These are phyloP conservation scores for Dyspetes luteomarginatus DNA, from an alignment of 2,888 invertebrate species.

Conservation along the genomic window DNA sequence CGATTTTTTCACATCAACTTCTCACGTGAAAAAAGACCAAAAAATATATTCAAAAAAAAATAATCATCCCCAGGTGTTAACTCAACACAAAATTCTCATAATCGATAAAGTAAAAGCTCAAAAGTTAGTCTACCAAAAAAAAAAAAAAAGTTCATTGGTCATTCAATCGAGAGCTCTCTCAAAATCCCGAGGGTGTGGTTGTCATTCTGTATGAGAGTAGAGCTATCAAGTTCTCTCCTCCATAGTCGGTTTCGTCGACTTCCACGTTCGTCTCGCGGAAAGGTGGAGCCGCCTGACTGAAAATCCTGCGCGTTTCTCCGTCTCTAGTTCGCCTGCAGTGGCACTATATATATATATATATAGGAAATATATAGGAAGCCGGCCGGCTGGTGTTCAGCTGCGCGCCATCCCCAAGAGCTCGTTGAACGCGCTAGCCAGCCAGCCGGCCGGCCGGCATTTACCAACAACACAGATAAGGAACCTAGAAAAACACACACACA, in stretches of 20 bases:
- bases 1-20: too few relatives aligned
- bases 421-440: slow-evolving; percentile 67
- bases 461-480: neutral
- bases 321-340: too few relatives aligned
- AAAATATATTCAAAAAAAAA: neutral
- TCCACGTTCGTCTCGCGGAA: slow-evolving; percentile 23
- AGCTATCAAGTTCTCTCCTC: neutral
- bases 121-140: neutral
- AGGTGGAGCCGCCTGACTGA: slow-evolving; percentile 31
- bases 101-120: neutral
- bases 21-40: too few relatives aligned
- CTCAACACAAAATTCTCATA: neutral
- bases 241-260: slow-evolving; percentile 1
- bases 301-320: slow-evolving; percentile 45
- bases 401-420: slow-evolving; percentile 69
- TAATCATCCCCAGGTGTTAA: neutral
- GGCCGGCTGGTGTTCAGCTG: slow-evolving; percentile 50
- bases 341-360: too few relatives aligned
- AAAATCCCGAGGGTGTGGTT: neutral
- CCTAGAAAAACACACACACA: slow-evolving; percentile 1
- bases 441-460: slow-evolving; percentile 64
- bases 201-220: neutral
- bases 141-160: neutral
- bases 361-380: too few relatives aligned
- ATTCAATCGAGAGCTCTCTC: neutral